Conservation (phyloP, 2,888 invertebrate genomes). For the Flexamia atlantica region DNA sequence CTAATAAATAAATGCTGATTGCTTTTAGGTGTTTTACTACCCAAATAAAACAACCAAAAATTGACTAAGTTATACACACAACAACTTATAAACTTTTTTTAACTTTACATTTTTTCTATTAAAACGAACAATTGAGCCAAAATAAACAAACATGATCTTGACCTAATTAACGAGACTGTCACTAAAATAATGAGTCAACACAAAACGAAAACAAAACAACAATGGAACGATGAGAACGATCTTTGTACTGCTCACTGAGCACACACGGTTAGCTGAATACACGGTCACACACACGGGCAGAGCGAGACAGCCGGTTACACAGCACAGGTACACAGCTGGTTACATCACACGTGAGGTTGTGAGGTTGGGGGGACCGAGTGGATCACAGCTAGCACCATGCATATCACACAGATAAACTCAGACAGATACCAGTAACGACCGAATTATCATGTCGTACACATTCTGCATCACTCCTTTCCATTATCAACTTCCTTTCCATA, state of each 20-base stretch:
- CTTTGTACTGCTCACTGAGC: not conserved
- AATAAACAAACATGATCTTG: too few species aligned
- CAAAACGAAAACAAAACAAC: not conserved
- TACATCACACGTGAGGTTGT: not conserved
- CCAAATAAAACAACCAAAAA: too few species aligned
- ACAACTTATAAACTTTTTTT: too few species aligned
- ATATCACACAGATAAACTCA: not conserved
- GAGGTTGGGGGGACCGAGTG: not conserved
- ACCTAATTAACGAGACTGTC: too few species aligned
- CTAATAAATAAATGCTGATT: too few species aligned
- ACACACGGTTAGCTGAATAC: not conserved
- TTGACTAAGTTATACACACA: too few species aligned
- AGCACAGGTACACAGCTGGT: conserved; percentile 9
- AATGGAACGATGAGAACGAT: not conserved
- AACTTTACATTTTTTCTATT: too few species aligned
- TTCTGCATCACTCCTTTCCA: not conserved
- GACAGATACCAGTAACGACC: not conserved
- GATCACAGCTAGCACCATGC: not conserved
- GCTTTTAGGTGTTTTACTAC: too few species aligned
- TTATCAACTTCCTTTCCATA: not conserved
- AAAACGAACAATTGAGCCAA: too few species aligned
- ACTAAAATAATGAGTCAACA: too few species aligned
- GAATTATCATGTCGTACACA: not conserved
- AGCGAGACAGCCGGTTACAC: not conserved
- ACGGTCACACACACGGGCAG: not conserved